phyloP scores from a whole-genome alignment of 1,140 invertebrate genomes.

The Papilio aristodemus region DNA sequence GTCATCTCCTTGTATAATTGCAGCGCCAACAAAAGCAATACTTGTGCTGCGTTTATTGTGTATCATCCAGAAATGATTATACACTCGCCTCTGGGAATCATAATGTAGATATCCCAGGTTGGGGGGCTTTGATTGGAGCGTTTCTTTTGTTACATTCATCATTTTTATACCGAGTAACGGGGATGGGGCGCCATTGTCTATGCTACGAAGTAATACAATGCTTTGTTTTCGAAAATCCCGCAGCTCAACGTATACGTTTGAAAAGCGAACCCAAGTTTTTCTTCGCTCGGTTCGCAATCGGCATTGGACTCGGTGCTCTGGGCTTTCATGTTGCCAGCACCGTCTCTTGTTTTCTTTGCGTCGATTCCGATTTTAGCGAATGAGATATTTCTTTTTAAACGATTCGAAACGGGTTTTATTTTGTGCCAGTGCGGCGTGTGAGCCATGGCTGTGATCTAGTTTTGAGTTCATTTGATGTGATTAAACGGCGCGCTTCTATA shows the following conservation, averaged over 20 bases:
- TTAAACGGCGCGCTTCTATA: background rate
- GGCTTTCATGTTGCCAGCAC: constrained; percentile 4
- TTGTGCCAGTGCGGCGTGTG: background rate
- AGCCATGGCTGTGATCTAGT: background rate
- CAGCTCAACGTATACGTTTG: constrained; percentile 19
- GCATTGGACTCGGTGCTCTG: constrained; percentile 1
- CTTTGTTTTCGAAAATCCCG: constrained; percentile 28
- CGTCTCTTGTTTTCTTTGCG: constrained; percentile 15
- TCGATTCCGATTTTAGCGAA: constrained; percentile 27
- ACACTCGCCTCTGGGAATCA: constrained; percentile 32
- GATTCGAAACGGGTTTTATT: background rate
- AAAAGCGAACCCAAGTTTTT: constrained; percentile 27
- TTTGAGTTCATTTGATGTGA: background rate
- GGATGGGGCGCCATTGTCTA: constrained; percentile 29
- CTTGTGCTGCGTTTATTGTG: constrained; percentile 21
- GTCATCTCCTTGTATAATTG: constrained; percentile 25
- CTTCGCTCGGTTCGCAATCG: constrained; percentile 12
- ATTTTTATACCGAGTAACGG: constrained; percentile 26
- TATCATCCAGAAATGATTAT: constrained; percentile 32
- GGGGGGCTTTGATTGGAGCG: constrained; percentile 30
- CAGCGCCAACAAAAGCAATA: constrained; percentile 28
- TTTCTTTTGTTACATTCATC: constrained; percentile 32
- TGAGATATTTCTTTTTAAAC: constrained; percentile 14
- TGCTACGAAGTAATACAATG: constrained; percentile 23
- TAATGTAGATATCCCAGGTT: constrained; percentile 19